Base-by-base conservation (phyloP, 2,113 vertebrate species). In the Rhagologus leucostigma region DNA sequence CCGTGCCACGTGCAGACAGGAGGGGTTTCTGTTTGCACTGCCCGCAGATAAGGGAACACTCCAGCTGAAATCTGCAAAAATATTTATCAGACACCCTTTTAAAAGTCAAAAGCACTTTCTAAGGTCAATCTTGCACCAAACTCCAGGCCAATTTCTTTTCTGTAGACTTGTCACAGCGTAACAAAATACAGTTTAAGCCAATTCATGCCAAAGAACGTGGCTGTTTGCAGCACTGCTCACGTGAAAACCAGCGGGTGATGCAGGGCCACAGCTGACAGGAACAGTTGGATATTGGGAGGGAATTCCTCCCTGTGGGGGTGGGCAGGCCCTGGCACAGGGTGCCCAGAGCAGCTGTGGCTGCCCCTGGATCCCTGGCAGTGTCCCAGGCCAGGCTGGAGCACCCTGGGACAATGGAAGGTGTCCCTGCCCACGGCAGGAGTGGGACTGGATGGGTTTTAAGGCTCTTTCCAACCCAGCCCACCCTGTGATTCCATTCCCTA, bases 221-320 rank as follows among this genome's bases (percentile, higher is more conserved):
- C 20, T 50, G 74, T 46, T 62, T 11, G 67, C 75, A 56, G 74
- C 21, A 7, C 5, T 46, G 75, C 67, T 62, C 32, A 14, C 20
- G 0, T 1, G 46, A 27, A 55, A 56, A 14, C 1, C 21, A 6
- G 13, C 0, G 5, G 35, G 30, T 0, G 8, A 49, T 11, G 68
- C 63, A 16, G 5, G 3, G 37, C 37, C 18, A 1, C 27, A 56
- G 70, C 44, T 33, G 13, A 19, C 16, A 42, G 60, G 41, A 89
- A 13, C 11, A 29, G 21, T 0, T 7, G 69, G 39, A 17, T 8
- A 0, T 13, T 10, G 46, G 78, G 62, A 13, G 18, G 46, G 30
- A 60, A 82, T 39, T 73, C 1, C 12, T 46, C 7, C 1, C 39
- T 52, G 68, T 4, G 29, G 59, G 19, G 19, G 39, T 59, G 59